These are phyloP conservation scores for Microctenopoma lineatum DNA, from an alignment of 2,797 vertebrate species.

Conservation along the genomic window DNA sequence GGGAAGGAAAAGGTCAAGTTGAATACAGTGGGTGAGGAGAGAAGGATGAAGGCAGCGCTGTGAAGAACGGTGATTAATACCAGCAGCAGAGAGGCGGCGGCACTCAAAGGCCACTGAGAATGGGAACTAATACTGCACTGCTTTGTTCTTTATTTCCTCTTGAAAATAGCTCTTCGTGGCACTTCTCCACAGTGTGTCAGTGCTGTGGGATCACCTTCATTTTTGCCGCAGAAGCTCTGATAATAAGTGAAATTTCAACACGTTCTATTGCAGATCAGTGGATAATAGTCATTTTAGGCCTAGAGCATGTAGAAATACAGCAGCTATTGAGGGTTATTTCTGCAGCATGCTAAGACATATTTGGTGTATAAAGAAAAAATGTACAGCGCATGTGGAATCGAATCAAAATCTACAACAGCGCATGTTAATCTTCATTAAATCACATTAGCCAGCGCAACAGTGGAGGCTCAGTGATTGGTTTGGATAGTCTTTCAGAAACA, in stretches of 20 bases:
- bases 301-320: background rate
- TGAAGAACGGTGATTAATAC: constrained; percentile 65
- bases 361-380: background rate
- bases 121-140: constrained; percentile 28
- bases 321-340: no score
- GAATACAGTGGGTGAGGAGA: constrained; percentile 64
- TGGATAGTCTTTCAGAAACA: background rate
- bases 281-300: background rate
- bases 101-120: constrained; percentile 55
- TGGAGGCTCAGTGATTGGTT: background rate
- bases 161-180: constrained; percentile 38
- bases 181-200: constrained; percentile 10
- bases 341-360: background rate
- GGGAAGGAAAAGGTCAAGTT: constrained; percentile 77
- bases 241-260: background rate
- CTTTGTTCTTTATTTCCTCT: constrained; percentile 55
- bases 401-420: background rate
- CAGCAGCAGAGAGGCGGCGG: constrained; percentile 49
- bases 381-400: background rate
- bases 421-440: background rate
- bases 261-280: background rate
- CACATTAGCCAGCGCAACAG: background rate
- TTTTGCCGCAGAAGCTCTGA: background rate
- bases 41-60: constrained; percentile 57
- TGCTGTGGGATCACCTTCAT: background rate